Evolutionary conservation across 2,113 vertebrate genomes (phyloP).

Genomic region (Irena cyanogastra): DNA sequence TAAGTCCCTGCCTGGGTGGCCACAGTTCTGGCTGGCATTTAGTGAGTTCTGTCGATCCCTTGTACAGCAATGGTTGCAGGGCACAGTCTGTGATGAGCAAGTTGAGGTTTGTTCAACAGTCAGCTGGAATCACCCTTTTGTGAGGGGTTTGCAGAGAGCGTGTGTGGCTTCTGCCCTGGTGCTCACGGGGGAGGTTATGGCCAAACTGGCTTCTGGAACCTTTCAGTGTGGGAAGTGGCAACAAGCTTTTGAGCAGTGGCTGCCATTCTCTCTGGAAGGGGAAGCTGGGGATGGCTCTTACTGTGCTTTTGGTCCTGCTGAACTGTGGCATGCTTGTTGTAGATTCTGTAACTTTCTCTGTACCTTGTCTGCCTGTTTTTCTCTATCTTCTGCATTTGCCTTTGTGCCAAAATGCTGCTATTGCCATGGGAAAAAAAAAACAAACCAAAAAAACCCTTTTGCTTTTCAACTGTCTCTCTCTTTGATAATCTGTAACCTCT

Average conservation of each 20-base stretch:
- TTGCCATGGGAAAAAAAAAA: neutral
- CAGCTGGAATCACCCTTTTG: neutral
- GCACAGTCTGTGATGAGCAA: neutral
- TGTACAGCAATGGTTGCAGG: accelerated
- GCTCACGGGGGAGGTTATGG: neutral
- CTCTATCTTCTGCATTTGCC: neutral
- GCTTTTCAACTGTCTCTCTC: constrained; percentile 2
- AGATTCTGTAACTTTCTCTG: constrained; percentile 34
- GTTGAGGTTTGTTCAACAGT: neutral
- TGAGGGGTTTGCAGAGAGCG: neutral
- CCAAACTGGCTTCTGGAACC: neutral
- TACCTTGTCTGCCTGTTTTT: constrained; percentile 4
- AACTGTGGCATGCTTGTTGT: neutral
- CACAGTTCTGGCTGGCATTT: neutral
- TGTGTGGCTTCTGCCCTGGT: neutral
- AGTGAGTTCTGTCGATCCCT: neutral
- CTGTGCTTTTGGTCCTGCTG: neutral
- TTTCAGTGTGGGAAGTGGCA: neutral
- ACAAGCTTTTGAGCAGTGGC: constrained; percentile 21
- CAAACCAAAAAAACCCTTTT: neutral
- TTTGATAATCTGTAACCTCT: constrained; percentile 45
- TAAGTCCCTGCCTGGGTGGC: neutral
- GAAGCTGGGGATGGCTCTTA: neutral
- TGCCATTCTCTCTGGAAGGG: neutral
- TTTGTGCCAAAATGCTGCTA: constrained; percentile 36